Conservation (phyloP, 2,888 invertebrate species). For the Arge pagana region DNA sequence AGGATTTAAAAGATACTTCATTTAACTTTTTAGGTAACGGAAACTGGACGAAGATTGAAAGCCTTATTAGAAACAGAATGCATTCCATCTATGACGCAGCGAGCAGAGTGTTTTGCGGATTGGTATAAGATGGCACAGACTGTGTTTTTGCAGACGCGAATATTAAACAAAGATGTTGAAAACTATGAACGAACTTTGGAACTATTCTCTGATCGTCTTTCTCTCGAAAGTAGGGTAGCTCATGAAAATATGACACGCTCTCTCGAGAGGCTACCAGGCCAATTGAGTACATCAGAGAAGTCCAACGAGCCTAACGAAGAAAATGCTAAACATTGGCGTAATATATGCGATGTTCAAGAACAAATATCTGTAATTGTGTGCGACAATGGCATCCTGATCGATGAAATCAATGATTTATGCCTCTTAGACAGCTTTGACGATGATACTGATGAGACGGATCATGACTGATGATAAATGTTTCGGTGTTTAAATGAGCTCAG, state of each 20-base stretch:
- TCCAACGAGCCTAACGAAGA: slow-evolving; percentile 41
- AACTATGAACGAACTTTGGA: slow-evolving; percentile 60
- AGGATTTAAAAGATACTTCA: too few relatives aligned
- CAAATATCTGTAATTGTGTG: slow-evolving; percentile 42
- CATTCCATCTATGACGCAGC: slow-evolving; percentile 72
- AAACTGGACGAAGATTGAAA: slow-evolving; percentile 75
- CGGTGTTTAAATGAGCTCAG: too few relatives aligned
- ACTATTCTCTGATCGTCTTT: slow-evolving; percentile 55
- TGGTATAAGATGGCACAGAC: slow-evolving; percentile 92
- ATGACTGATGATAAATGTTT: slow-evolving; percentile 3
- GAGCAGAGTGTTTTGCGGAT: slow-evolving; percentile 79
- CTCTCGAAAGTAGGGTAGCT: slow-evolving; percentile 50
- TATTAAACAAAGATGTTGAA: slow-evolving; percentile 75
- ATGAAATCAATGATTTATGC: slow-evolving; percentile 34
- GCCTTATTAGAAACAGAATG: slow-evolving; percentile 72
- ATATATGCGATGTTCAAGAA: slow-evolving; percentile 47
- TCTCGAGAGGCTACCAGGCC: slow-evolving; percentile 43
- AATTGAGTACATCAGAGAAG: slow-evolving; percentile 37
- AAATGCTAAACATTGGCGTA: slow-evolving; percentile 45
- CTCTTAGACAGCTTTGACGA: slow-evolving; percentile 28
- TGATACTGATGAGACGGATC: slow-evolving; percentile 34
- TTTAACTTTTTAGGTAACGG: slow-evolving; percentile 72
- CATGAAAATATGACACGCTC: slow-evolving; percentile 45
- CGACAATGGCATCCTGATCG: slow-evolving; percentile 42
- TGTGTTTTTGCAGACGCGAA: slow-evolving; percentile 80